Evolutionary conservation across 2,113 vertebrate species (phyloP).

Genomic region (Lepus timidus): DNA sequence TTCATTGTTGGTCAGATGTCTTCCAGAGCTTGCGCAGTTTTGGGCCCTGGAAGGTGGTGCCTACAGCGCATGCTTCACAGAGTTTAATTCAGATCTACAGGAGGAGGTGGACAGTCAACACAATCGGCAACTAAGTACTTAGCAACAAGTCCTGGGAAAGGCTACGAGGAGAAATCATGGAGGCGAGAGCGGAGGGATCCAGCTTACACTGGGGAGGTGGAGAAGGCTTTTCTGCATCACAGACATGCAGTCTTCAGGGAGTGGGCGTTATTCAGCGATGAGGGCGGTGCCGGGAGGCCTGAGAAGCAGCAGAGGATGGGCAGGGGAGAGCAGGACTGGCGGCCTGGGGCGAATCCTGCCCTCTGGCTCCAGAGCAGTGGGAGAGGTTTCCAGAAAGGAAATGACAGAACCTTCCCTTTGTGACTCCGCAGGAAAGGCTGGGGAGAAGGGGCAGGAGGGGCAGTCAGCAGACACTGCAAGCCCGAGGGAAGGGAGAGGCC

Average conservation of each 20-base stretch:
- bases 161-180: background rate
- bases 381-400: background rate
- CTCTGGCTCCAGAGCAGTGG: background rate
- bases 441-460: background rate
- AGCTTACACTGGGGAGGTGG: background rate
- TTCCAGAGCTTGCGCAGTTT: background rate
- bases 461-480: too few species aligned
- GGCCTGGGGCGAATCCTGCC: background rate
- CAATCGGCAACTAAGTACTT: background rate
- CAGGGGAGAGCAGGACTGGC: background rate
- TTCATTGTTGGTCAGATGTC: background rate
- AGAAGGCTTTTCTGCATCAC: background rate
- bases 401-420: background rate
- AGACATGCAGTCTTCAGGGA: background rate
- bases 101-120: background rate
- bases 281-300: background rate
- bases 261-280: too few species aligned
- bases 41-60: background rate
- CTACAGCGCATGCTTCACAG: background rate
- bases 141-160: background rate
- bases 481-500: background rate
- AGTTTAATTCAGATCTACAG: background rate
- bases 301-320: background rate
- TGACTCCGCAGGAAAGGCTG: background rate
- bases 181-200: background rate